These are phyloP conservation scores for Apoda limacodes DNA, from an alignment of 2,888 invertebrate species.

Conservation along the genomic window DNA sequence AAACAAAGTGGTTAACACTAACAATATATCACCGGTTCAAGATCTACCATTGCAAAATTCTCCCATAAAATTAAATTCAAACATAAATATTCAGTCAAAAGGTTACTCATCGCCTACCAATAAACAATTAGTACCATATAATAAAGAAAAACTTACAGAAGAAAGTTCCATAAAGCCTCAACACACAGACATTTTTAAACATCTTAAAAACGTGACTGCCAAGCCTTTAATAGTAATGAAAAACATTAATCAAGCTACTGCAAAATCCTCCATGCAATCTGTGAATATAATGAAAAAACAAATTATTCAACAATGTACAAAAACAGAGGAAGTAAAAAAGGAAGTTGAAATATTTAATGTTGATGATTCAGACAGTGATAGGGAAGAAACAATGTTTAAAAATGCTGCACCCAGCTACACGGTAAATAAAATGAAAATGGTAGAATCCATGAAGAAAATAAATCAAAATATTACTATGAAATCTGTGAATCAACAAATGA, in stretches of 20 bases:
- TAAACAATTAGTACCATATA: slow-evolving; percentile 11
- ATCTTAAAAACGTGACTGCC: slow-evolving; percentile 39
- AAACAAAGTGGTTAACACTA: slow-evolving; percentile 9
- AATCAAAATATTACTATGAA: too few relatives aligned
- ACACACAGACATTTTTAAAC: slow-evolving; percentile 35
- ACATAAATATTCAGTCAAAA: too few relatives aligned
- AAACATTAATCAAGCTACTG: slow-evolving; percentile 12
- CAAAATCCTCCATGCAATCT: slow-evolving; percentile 14
- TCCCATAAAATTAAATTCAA: neutral
- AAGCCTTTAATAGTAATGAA: slow-evolving; percentile 24
- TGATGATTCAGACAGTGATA: slow-evolving; percentile 56
- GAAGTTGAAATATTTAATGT: slow-evolving; percentile 52
- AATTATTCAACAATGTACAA: slow-evolving; percentile 18
- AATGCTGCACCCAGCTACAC: too few relatives aligned
- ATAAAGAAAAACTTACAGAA: slow-evolving; percentile 12
- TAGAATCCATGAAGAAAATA: too few relatives aligned
- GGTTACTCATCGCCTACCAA: too few relatives aligned
- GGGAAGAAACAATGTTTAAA: too few relatives aligned
- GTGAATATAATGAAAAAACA: slow-evolving; percentile 20
- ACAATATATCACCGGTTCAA: slow-evolving; percentile 3
- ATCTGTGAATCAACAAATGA: slow-evolving; percentile 25
- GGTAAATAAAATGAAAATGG: too few relatives aligned
- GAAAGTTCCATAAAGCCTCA: slow-evolving; percentile 22
- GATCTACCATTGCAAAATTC: neutral
- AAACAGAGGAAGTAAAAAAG: slow-evolving; percentile 28